Evolutionary conservation across 2,888 invertebrate genomes (phyloP), one percentile per base, ranked within the genome.

Genomic region (Torymus auratus): DNA sequence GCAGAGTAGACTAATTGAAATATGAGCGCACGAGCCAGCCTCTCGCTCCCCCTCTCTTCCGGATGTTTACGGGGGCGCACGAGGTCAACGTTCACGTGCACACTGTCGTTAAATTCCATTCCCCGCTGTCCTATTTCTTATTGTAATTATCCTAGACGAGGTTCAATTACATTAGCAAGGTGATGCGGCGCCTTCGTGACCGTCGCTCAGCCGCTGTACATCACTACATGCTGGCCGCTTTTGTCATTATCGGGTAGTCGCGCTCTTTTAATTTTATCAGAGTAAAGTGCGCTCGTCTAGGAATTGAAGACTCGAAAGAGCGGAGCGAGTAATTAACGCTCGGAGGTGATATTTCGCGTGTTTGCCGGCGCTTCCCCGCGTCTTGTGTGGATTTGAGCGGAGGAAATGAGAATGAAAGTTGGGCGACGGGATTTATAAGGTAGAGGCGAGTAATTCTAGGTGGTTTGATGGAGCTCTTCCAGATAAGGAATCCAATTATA

Each of bases 81-180:
- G 28, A 70, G 74, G 69, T 74, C 62, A 53, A 62, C 41, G 65
- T 2, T 17, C 70, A 67, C n/a, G 55, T 5, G 20, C 20, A 1
- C 41, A 56, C 15, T 2, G 17, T 23, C 52, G 23, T 60, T 67
- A 60, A 72, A 61, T 67, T 23, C 53, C 65, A 65, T 28, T 62
- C n/a, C 5, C 52, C 17, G 15, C 20, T 56, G 65, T 20, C 64
- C 76, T 52, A 70, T 64, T 77, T 77, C 70, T 65, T 79, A 79
- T 74, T 79, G 56, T 74, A 79, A 79, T 79, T 79, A 70, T 15
- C 58, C 52, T 64, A 55, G 61, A 17, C 73, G 69, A 79, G 64
- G 28, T 60, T 73, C 74, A 79, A 74, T 79, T 70, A 74, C 79
- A 79, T 79, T 79, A 79, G 74, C 62, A 50, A 62, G 73, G 68